Conservation (phyloP, 2,113 vertebrate species). For the Barnardius zonarius region DNA sequence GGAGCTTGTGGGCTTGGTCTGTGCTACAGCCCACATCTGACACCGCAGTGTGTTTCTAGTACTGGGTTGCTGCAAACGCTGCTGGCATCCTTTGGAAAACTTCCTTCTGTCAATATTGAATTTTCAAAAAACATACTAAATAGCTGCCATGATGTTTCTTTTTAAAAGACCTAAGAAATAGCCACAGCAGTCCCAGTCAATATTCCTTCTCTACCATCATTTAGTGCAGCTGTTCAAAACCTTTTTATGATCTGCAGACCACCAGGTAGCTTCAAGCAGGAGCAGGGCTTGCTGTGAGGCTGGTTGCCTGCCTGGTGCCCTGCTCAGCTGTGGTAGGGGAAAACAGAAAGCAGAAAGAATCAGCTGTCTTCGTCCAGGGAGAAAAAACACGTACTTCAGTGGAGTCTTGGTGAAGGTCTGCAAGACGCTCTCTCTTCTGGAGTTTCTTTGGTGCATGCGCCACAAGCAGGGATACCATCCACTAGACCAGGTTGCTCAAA, state of each 20-base stretch:
- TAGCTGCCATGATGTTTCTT: slow-evolving; percentile 31
- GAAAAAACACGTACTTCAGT: not conserved
- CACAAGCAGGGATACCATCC: not conserved
- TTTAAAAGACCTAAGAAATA: slow-evolving; percentile 36
- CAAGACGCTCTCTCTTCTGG: not conserved
- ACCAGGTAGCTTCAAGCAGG: slow-evolving; percentile 3
- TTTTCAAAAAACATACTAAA: slow-evolving; percentile 33
- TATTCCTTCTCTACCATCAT: slow-evolving; percentile 37
- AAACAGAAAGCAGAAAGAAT: not conserved
- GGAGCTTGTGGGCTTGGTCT: not conserved
- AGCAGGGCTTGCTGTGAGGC: slow-evolving; percentile 4
- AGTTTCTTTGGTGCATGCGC: not conserved
- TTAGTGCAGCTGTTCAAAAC: slow-evolving; percentile 11
- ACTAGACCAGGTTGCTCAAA: not conserved
- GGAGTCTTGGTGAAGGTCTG: not conserved
- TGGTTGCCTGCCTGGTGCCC: not conserved
- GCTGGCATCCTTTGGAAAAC: slow-evolving; percentile 52
- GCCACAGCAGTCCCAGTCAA: slow-evolving; percentile 26
- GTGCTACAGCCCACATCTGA: slow-evolving; percentile 41
- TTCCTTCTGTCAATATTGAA: slow-evolving; percentile 67
- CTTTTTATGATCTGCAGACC: slow-evolving; percentile 42
- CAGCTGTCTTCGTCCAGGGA: not conserved
- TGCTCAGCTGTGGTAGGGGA: not conserved
- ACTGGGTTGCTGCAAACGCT: slow-evolving; percentile 31
- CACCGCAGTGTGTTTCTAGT: not conserved